Conservation (phyloP, 2,113 vertebrate genomes). For the Forbesichthys agassizii region DNA sequence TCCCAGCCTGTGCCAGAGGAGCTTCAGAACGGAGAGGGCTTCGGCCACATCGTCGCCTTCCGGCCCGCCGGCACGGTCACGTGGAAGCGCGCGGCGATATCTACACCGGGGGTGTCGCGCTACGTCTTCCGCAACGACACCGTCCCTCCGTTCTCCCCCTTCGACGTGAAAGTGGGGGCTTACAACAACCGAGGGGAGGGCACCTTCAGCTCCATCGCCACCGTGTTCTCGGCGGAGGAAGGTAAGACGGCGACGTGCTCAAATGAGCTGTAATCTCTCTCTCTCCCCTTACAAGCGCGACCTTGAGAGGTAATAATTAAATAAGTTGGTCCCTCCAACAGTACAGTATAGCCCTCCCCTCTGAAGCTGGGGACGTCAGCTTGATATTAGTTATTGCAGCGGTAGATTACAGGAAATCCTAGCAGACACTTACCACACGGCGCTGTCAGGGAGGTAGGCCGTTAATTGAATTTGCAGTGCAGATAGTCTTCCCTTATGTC, state of each 20-base stretch:
- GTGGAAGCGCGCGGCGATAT: slow-evolving; percentile 91
- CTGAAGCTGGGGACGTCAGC: slow-evolving; percentile 66
- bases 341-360: slow-evolving; percentile 29
- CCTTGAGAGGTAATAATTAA: slow-evolving; percentile 70
- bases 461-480: slow-evolving; percentile 79
- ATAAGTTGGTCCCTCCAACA: slow-evolving; percentile 37
- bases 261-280: slow-evolving; percentile 36
- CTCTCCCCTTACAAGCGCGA: slow-evolving; percentile 45
- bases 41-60: slow-evolving; percentile 93
- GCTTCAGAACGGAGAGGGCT: slow-evolving; percentile 92
- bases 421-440: slow-evolving; percentile 68
- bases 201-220: slow-evolving; percentile 87
- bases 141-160: slow-evolving; percentile 87
- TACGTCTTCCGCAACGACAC: slow-evolving; percentile 91
- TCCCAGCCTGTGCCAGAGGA: slow-evolving; percentile 93
- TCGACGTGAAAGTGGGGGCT: slow-evolving; percentile 91
- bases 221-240: slow-evolving; percentile 92
- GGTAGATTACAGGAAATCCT: slow-evolving; percentile 78
- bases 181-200: slow-evolving; percentile 94
- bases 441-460: slow-evolving; percentile 70
- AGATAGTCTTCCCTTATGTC: slow-evolving; percentile 78
- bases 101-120: slow-evolving; percentile 79
- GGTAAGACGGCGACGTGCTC: slow-evolving; percentile 70
- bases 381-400: slow-evolving; percentile 75
- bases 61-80: slow-evolving; percentile 81